Evolutionary conservation across 23 tunicate species (phyloP).

Genomic region (Styela clava): DNA sequence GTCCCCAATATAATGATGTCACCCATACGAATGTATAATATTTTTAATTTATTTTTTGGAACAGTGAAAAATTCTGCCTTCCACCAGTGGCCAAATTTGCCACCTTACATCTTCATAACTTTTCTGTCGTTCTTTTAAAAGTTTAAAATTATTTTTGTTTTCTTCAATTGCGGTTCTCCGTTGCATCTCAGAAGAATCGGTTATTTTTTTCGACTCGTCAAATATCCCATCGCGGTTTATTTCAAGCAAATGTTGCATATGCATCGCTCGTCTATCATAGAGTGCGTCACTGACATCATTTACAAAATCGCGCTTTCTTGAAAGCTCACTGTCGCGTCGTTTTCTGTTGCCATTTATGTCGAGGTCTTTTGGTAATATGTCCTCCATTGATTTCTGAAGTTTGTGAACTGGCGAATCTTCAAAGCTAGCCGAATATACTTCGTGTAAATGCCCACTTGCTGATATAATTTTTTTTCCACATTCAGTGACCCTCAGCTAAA

Average conservation of each 20-base stretch:
- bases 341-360: neutral
- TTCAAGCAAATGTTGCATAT: neutral
- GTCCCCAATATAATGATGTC: too few species aligned
- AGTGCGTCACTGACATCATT: neutral
- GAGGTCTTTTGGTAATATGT: neutral
- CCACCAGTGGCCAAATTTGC: conserved; percentile 54
- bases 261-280: neutral
- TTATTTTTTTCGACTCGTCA: neutral
- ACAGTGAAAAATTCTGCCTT: conserved; percentile 62
- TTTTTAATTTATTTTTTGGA: conserved; percentile 2
- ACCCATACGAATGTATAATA: too few species aligned
- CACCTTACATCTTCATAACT: conserved; percentile 35
- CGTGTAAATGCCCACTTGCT: conserved; percentile 3
- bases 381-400: conserved; percentile 13
- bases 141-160: conserved; percentile 21
- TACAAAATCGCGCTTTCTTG: neutral
- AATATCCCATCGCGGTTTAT: neutral
- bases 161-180: conserved; percentile 12
- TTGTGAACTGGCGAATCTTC: neutral
- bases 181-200: neutral
- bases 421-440: conserved; percentile 4
- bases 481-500: neutral
- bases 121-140: conserved; percentile 33
- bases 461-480: conserved; percentile 1
- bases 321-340: neutral